A percentile compares a stretch with the other conserved stretches of the same genome.
Conservation (phyloP, 2,113 vertebrate genomes). For the Rhipidura dahli region DNA sequence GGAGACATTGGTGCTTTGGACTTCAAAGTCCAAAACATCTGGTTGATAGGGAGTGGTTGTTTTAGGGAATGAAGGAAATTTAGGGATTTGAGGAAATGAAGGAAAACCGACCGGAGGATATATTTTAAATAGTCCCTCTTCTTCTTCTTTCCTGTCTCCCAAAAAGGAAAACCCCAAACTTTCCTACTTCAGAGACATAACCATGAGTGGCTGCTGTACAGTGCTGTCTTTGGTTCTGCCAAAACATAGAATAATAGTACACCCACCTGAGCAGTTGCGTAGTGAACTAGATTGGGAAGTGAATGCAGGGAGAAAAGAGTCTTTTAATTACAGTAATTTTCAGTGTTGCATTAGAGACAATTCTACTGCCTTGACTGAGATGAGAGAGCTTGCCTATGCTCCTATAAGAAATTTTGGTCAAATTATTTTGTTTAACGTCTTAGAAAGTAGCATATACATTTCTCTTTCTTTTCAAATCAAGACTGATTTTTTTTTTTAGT, state of each 20-base stretch:
- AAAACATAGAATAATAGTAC: not conserved
- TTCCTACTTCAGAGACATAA: not conserved
- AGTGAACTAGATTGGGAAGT: not conserved
- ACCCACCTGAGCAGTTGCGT: not conserved
- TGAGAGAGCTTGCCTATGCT: not conserved
- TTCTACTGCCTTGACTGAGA: not conserved
- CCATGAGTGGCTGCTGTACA: not conserved
- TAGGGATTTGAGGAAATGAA: not conserved
- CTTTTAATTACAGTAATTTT: not conserved
- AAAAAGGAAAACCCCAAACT: not conserved
- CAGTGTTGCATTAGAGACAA: not conserved
- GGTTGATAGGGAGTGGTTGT: not conserved
- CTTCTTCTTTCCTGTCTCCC: not conserved
- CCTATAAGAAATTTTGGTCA: not conserved
- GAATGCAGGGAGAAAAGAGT: not conserved
- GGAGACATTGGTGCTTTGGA: not conserved
- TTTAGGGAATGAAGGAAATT: too few relatives aligned
- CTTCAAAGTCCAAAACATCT: not conserved
- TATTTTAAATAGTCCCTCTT: not conserved
- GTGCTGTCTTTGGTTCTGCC: not conserved
- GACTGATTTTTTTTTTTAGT: not conserved
- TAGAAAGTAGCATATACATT: not conserved
- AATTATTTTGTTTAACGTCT: not conserved
- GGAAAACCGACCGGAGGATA: not conserved
- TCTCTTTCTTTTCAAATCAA: not conserved